A percentile compares a stretch with the other conserved stretches of the same genome.
phyloP scores from a whole-genome alignment of 2,888 invertebrate species.

The Unio delphinus region DNA sequence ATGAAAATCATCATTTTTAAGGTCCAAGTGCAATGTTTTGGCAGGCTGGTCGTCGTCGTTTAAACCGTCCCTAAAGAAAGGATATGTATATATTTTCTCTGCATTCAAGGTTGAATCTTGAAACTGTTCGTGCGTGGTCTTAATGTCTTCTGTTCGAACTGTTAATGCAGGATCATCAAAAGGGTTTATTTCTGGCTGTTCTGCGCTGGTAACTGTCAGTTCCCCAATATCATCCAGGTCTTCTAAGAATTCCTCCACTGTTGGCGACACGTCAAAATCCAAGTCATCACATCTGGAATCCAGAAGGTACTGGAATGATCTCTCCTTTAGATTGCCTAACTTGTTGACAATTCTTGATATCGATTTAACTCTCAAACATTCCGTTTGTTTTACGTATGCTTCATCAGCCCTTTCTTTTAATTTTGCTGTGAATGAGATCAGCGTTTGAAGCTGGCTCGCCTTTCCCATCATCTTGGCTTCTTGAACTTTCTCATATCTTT shows the following conservation, averaged over 20 bases:
- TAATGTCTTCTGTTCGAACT: no score
- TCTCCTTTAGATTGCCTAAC: slow-evolving; percentile 7
- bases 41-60: neutral
- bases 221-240: slow-evolving; percentile 6
- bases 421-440: slow-evolving; percentile 5
- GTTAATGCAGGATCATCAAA: no score
- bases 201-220: neutral
- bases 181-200: no score
- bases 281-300: slow-evolving; percentile 1
- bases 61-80: neutral
- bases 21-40: no score
- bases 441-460: slow-evolving; percentile 2
- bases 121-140: no score
- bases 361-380: slow-evolving; percentile 4
- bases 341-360: slow-evolving; percentile 11
- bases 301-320: slow-evolving; percentile 5
- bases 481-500: neutral
- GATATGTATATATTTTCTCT: slow-evolving; percentile 1
- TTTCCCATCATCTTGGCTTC: neutral
- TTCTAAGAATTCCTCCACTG: slow-evolving; percentile 10
- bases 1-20: neutral
- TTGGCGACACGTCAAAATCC: slow-evolving; percentile 7
- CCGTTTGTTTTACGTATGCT: slow-evolving; percentile 5
- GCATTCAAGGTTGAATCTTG: no score
- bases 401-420: slow-evolving; percentile 8